Evolutionary conservation across 1,140 invertebrate genomes (phyloP).

Genomic region (Potamilus streckersoni): DNA sequence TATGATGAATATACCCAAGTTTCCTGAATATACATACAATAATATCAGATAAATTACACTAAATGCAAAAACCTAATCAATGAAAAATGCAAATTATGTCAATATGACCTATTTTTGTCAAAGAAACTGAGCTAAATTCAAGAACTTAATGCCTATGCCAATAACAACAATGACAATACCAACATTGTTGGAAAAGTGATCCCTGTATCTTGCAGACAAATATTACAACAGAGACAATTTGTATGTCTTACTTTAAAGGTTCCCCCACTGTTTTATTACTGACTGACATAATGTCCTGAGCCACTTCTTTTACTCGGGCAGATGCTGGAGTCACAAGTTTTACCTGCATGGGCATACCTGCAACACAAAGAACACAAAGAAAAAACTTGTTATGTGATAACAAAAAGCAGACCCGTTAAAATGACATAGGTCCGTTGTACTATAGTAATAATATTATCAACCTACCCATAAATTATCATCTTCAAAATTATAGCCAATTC

Average conservation of each 20-base stretch:
- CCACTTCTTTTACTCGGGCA: slow-evolving; percentile 36
- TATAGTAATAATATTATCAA: neutral
- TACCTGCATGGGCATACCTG: slow-evolving; percentile 58
- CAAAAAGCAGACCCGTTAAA: neutral
- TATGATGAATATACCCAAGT: too few relatives aligned
- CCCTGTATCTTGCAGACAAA: too few relatives aligned
- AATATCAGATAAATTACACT: too few relatives aligned
- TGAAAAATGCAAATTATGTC: too few relatives aligned
- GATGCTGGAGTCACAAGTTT: slow-evolving; percentile 47
- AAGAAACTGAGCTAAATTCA: too few relatives aligned
- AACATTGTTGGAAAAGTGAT: too few relatives aligned
- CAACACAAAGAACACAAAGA: slow-evolving; percentile 14
- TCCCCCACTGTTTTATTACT: neutral
- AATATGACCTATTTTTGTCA: too few relatives aligned
- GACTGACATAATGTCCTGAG: slow-evolving; percentile 13
- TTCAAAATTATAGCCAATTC: neutral
- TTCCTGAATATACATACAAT: too few relatives aligned
- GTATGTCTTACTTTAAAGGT: slow-evolving; percentile 19
- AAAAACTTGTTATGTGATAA: neutral
- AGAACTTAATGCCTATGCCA: too few relatives aligned
- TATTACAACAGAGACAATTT: too few relatives aligned
- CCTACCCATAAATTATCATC: neutral
- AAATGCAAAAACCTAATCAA: too few relatives aligned
- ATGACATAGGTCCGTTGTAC: neutral
- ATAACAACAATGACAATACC: too few relatives aligned